Evolutionary conservation across 2,888 invertebrate genomes (phyloP).

Genomic region (Ashinkailepas kermadecensis): DNA sequence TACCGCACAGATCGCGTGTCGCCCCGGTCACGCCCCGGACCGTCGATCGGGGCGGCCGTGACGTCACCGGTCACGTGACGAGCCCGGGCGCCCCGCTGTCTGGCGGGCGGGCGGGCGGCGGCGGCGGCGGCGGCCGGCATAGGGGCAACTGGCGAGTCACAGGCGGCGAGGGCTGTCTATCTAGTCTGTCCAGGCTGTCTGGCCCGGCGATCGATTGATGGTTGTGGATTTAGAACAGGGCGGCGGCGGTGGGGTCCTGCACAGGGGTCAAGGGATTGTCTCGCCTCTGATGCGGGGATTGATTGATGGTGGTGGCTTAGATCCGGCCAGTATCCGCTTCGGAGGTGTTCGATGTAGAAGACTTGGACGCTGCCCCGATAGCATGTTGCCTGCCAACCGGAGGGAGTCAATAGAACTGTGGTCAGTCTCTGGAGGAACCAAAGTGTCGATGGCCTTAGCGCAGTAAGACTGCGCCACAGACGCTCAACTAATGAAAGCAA

Average conservation of each 20-base stretch:
- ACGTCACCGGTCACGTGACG: conserved; percentile 4
- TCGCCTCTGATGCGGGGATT: neutral
- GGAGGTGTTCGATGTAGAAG: no score
- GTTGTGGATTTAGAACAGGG: neutral
- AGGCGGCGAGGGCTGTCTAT: neutral
- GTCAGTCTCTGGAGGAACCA: no score
- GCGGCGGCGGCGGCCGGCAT: neutral
- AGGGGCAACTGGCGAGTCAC: neutral
- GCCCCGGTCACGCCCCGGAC: no score
- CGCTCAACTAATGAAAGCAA: no score
- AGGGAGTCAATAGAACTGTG: no score
- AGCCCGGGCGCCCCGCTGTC: neutral
- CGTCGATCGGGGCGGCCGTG: neutral
- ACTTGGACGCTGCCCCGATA: no score
- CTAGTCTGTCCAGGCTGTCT: neutral
- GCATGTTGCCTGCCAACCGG: no score
- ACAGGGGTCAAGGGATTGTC: neutral
- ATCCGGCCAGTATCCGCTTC: no score
- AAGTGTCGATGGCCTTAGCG: no score
- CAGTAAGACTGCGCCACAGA: no score
- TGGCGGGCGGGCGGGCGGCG: neutral
- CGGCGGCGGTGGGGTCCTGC: neutral
- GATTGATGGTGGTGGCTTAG: no score
- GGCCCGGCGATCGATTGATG: neutral
- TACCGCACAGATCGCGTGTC: no score